phyloP scores from a whole-genome alignment of 2,797 vertebrate species.

The Lutjanus campechanus region DNA sequence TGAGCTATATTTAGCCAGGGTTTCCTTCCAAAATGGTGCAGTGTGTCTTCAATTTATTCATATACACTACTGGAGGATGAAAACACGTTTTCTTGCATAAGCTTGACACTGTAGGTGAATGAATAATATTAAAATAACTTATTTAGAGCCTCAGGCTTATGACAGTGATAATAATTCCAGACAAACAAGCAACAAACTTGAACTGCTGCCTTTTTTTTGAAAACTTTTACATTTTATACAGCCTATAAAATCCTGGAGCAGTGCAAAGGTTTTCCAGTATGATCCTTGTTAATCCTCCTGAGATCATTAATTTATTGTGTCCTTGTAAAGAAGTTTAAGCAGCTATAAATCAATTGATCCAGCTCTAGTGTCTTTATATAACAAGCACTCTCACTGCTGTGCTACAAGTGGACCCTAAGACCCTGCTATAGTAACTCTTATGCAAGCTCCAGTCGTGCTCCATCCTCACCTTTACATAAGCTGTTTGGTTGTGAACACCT shows the following conservation, averaged over 20 bases:
- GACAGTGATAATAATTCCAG: background rate
- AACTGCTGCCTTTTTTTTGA: background rate
- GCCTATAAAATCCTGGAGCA: background rate
- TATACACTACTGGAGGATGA: background rate
- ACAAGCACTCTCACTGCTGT: slow-evolving; percentile 36
- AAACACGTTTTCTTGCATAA: slow-evolving; percentile 6
- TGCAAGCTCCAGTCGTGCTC: slow-evolving; percentile 42
- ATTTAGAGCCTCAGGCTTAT: background rate
- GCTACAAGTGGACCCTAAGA: slow-evolving; percentile 45
- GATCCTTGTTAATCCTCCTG: background rate
- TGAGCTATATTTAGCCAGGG: slow-evolving; percentile 64
- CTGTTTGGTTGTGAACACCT: slow-evolving; percentile 15
- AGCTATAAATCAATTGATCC: slow-evolving; percentile 10
- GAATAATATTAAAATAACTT: background rate
- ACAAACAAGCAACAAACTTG: slow-evolving; percentile 4
- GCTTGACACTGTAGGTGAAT: slow-evolving; percentile 2
- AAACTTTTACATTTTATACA: background rate
- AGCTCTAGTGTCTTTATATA: slow-evolving; percentile 32
- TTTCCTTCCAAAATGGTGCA: slow-evolving; percentile 55
- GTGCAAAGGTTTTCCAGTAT: background rate
- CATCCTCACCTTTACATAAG: slow-evolving; percentile 41
- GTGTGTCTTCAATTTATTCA: slow-evolving; percentile 37
- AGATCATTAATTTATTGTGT: background rate
- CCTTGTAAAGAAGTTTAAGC: slow-evolving; percentile 3
- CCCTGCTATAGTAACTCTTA: slow-evolving; percentile 19